Evolutionary conservation across 2,888 invertebrate genomes (phyloP).

Genomic region (Protonemura montana): DNA sequence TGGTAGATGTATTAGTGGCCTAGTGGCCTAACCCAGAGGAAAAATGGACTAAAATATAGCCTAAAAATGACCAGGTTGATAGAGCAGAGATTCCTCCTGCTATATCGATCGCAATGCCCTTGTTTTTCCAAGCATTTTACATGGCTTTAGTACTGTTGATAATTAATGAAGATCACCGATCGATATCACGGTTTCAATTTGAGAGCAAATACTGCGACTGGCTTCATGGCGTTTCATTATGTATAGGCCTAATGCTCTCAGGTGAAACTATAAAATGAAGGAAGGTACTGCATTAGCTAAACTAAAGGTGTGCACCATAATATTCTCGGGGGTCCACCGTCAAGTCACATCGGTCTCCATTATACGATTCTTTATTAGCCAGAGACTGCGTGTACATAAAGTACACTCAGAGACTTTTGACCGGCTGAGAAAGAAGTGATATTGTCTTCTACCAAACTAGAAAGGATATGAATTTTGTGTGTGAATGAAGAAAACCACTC

Average conservation of each 20-base stretch:
- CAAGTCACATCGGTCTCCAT: background rate
- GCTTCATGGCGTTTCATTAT: background rate
- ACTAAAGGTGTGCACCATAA: background rate
- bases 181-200: constrained; percentile 3
- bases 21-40: too few species aligned
- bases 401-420: background rate
- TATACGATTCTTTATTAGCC: constrained; percentile 12
- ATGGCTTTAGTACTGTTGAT: background rate
- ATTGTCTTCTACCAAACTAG: background rate
- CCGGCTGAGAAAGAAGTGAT: background rate
- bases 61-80: too few species aligned
- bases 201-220: background rate
- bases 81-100: too few species aligned
- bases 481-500: background rate
- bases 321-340: background rate
- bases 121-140: background rate
- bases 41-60: too few species aligned
- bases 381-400: background rate
- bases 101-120: background rate
- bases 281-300: background rate
- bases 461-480: background rate
- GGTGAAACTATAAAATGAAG: constrained; percentile 12
- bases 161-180: constrained; percentile 7
- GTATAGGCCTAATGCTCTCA: background rate
- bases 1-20: too few species aligned